Conservation (phyloP, 1,140 invertebrate genomes). For the Scylla paramamosain region DNA sequence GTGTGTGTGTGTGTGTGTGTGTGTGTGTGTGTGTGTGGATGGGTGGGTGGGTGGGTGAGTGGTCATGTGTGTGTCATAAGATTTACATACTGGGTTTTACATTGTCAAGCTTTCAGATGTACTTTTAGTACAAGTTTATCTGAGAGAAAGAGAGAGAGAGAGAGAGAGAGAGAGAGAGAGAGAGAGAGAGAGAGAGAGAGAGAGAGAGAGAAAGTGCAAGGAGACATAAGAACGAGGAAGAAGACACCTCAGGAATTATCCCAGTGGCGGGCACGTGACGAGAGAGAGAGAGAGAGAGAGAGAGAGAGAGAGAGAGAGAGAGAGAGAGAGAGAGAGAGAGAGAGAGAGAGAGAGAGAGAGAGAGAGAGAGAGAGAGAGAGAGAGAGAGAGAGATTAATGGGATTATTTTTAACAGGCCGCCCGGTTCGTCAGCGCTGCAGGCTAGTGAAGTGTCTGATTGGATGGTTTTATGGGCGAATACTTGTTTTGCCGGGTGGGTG, state of each 20-base stretch:
- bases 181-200: not conserved
- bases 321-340: slow-evolving; percentile 3
- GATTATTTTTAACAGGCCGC: not conserved
- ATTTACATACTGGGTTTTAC: no score
- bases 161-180: not conserved
- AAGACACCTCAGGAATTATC: not conserved
- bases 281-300: slow-evolving; percentile 11
- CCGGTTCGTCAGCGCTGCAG: not conserved
- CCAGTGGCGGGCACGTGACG: not conserved
- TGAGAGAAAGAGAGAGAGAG: not conserved
- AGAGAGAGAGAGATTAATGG: slow-evolving; percentile 12
- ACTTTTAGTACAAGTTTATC: no score
- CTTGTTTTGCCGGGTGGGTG: not conserved
- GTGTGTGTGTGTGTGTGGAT: no score
- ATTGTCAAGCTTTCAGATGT: no score
- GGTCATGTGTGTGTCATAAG: no score
- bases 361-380: slow-evolving; percentile 20
- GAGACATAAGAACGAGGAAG: not conserved
- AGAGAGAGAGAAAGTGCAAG: not conserved
- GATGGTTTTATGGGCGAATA: not conserved
- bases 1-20: no score
- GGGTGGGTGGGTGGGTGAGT: no score
- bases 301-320: slow-evolving; percentile 3
- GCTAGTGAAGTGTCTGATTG: not conserved
- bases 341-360: slow-evolving; percentile 13